These are phyloP conservation scores for Alfaro cultratus DNA, from an alignment of 2,797 vertebrate species.

Conservation along the genomic window DNA sequence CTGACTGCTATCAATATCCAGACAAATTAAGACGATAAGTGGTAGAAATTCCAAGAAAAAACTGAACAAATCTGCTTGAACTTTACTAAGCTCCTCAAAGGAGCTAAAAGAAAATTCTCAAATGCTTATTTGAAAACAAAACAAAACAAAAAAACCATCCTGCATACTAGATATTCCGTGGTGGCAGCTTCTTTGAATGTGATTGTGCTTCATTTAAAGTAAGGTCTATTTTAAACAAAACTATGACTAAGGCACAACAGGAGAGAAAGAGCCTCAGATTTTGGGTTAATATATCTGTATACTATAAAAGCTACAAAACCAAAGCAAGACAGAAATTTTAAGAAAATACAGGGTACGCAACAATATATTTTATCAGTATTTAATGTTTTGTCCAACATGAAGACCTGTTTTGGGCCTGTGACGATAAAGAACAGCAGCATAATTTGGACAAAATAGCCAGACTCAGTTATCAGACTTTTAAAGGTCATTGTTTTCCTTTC, in stretches of 20 bases:
- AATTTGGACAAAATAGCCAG: not conserved
- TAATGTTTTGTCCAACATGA: not conserved
- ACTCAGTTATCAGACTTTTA: constrained; percentile 5
- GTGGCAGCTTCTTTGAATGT: not conserved
- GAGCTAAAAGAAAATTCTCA: not conserved
- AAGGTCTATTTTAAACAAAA: not conserved
- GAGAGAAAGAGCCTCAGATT: not conserved
- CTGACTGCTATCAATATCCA: not conserved
- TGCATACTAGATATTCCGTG: not conserved
- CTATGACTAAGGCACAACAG: not conserved
- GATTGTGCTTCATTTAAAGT: not conserved
- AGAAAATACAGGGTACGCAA: not conserved
- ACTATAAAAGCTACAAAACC: not conserved
- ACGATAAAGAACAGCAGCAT: not conserved
- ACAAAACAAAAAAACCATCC: not conserved
- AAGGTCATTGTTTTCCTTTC: constrained; percentile 2
- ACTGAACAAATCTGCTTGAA: not conserved
- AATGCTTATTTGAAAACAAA: not conserved
- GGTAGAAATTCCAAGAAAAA: not conserved
- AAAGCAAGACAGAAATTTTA: not conserved
- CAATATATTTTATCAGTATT: not conserved
- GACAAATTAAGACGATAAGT: not conserved
- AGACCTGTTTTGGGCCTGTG: not conserved
- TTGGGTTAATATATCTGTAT: not conserved
- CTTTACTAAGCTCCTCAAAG: not conserved